Evolutionary conservation across 2,113 vertebrate species (phyloP), one percentile per base, ranked within the genome.

Genomic region (Atlantisia rogersi): DNA sequence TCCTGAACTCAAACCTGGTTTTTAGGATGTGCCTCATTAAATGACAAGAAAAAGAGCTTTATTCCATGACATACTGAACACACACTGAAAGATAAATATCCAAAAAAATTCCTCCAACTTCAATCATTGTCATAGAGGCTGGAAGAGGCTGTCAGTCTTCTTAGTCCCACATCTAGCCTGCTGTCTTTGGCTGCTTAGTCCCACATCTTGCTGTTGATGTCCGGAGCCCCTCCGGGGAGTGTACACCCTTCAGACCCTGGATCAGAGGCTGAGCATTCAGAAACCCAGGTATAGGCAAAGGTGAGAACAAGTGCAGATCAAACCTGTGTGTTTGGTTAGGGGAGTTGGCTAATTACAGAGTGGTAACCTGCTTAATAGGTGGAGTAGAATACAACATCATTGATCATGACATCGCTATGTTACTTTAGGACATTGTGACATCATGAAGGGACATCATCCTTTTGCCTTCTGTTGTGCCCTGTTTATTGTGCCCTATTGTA

Each of bases 181-280:
- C 18, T 39, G 44, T 50, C 46, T 12, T 40, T 19, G 76, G 50
- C 32, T 83, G 28, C 18, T 39, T 46, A 44, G 31, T 3, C 17
- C 21, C 74, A 11, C 12, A 5, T 15, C 9, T 35, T 17, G 48
- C 26, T 71, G 19, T 37, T 64, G 1, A 1, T 39, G 15, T 62
- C 18, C 9, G 40, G 18, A 69, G 21, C 7, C 2, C 8, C 67
- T 62, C 25, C 26, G 53, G 11, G 32, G 19, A 64, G 32, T 6
- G 21, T 5, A 22, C 3, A 3, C 26, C 0, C 0, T 85, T 53
- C 35, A 64, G 6, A 55, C 15, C 19, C 58, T 53, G 24, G 67
- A 15, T 42, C 39, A 4, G 4, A 16, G 32, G 17, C 35, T 70
- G 31, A 81, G 15, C 69, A 18, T 46, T 70, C 29, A 79, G 52